These are phyloP conservation scores for Limnephilus auricula DNA, from an alignment of 2,888 invertebrate genomes.

Conservation along the genomic window DNA sequence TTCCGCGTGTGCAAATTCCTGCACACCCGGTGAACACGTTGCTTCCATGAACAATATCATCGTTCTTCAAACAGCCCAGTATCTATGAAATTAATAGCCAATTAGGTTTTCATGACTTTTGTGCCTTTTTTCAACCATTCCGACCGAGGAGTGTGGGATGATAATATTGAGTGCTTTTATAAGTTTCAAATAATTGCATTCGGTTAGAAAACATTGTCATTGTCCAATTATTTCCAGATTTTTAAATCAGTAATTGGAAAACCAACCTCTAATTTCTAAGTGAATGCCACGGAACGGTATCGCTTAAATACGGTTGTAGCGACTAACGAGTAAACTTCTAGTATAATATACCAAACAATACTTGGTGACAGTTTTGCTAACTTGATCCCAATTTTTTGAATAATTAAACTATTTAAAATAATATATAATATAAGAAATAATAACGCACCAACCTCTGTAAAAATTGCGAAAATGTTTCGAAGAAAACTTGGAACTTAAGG, in stretches of 20 bases:
- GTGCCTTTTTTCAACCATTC: not conserved
- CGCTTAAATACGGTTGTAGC: not conserved
- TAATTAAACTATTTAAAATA: no score
- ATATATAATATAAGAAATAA: no score
- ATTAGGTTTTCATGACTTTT: not conserved
- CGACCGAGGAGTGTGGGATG: not conserved
- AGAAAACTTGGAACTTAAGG: no score
- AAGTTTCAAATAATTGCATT: not conserved
- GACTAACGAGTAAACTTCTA: not conserved
- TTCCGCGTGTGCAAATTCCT: not conserved
- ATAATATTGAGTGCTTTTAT: not conserved
- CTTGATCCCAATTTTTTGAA: not conserved
- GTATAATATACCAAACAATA: not conserved
- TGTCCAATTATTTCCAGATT: not conserved
- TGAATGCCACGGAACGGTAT: not conserved
- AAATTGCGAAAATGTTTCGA: no score
- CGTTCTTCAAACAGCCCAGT: not conserved
- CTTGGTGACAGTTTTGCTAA: not conserved
- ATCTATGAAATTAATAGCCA: constrained; percentile 7
- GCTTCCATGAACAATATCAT: not conserved
- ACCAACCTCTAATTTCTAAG: no score
- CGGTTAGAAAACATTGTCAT: not conserved
- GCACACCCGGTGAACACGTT: not conserved
- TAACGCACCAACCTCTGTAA: no score
- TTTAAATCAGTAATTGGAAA: no score